Percentiles rank a stretch among this genome's conserved stretches.
Conservation (phyloP, 2,888 invertebrate species). For the Amiota communis region DNA sequence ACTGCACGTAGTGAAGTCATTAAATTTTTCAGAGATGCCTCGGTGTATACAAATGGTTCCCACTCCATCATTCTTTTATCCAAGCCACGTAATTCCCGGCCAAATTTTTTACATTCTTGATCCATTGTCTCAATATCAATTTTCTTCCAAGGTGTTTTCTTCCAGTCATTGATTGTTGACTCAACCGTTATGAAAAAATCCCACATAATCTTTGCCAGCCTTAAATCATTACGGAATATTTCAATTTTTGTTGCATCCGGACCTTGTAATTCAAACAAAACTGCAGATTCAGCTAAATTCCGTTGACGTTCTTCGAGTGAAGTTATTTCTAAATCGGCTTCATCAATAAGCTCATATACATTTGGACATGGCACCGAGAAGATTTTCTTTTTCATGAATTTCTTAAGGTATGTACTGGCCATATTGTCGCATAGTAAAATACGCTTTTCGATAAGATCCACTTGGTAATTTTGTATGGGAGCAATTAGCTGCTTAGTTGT, state of each 20-base stretch:
- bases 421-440: constrained; percentile 86
- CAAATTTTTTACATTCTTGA: constrained; percentile 93
- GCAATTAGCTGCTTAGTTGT: constrained; percentile 89
- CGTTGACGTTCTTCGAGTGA: constrained; percentile 81
- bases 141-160: constrained; percentile 93
- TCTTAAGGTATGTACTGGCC: constrained; percentile 83
- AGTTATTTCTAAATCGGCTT: constrained; percentile 78
- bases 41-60: constrained; percentile 87
- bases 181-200: constrained; percentile 88
- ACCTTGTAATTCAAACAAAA: constrained; percentile 88
- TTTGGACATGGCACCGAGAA: constrained; percentile 79
- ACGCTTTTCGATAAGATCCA: constrained; percentile 87
- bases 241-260: constrained; percentile 87
- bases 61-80: constrained; percentile 86
- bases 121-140: constrained; percentile 96
- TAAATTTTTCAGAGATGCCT: constrained; percentile 90
- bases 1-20: constrained; percentile 94
- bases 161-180: constrained; percentile 92
- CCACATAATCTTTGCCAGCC: constrained; percentile 87
- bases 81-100: constrained; percentile 85
- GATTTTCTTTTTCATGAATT: constrained; percentile 78
- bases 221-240: constrained; percentile 84
- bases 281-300: constrained; percentile 81
- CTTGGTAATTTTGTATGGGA: constrained; percentile 91
- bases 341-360: constrained; percentile 81